Evolutionary conservation across 1,140 invertebrate genomes (phyloP), one percentile per base, ranked within the genome.

Genomic region (Sminthurides bifidus): DNA sequence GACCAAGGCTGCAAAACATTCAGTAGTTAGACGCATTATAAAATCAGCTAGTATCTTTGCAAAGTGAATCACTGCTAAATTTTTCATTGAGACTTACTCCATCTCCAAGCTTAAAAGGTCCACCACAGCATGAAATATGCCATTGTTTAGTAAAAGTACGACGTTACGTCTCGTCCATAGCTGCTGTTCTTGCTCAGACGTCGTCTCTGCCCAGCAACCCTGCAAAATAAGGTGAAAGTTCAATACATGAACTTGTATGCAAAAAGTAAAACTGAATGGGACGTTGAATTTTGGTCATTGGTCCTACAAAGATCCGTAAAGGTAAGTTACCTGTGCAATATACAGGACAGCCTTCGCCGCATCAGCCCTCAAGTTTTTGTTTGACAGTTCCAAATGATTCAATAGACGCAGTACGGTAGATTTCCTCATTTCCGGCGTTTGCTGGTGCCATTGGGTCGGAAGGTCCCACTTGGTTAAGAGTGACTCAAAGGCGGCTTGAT

Each of bases 71-170:
- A 12, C 43, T 54, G 10, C 24, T 6, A 10, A 44, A 5, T 10
- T 33, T 12, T 21, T 23, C 23, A 29, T 5, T 54, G 46, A 17
- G 33, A 67, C 79, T 71, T 76, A 85, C 76, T 95, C 91, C 48
- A 93, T 90, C 78, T 97, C 92, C 73, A 95, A 84, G 68, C 91
- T 88, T 48, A 98, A 74, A 45, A 97, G 75, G 70, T 96, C 89
- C 29, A 93, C 80, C 71, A 96, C 90, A 1, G 86, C 82, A 53
- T 79, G 73, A 73, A 94, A 95, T 33, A 89, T 79, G 21, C 92
- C 92, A 72, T 83, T 80, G 64, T 90, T 80, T 68, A 93, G 92
- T 0, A 97, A 74, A 29, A 89, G 74, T 70, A 92, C 83, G 2
- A 91, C 82, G 75, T 97, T 96, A 61, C 77, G 74, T 58, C 81